These are phyloP conservation scores for Enteromius thamalakanensis DNA, from an alignment of 2,797 vertebrate genomes.

Conservation along the genomic window DNA sequence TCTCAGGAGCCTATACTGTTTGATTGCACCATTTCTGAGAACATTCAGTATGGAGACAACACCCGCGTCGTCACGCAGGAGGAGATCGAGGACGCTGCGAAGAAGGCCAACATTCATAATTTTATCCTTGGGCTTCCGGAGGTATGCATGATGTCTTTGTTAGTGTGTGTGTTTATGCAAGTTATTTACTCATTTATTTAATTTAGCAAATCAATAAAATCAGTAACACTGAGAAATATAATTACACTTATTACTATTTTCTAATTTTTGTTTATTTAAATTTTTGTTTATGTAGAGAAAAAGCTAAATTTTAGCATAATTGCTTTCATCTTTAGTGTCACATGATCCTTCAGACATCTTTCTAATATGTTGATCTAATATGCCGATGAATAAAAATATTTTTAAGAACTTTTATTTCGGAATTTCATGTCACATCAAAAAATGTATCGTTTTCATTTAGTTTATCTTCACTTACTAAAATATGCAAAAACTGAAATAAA, in stretches of 20 bases:
- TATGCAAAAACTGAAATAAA: not conserved
- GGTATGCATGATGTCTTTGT: conserved; percentile 62
- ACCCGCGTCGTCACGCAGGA: conserved; percentile 69
- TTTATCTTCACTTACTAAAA: not conserved
- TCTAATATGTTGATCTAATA: not conserved
- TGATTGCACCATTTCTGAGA: conserved; percentile 78
- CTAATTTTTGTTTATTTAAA: not conserved
- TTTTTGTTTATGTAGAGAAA: not conserved
- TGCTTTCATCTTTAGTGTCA: not conserved
- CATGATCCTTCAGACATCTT: not conserved
- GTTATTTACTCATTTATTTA: not conserved
- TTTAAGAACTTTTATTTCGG: no score
- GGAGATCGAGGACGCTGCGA: conserved; percentile 75
- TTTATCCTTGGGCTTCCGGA: conserved; percentile 77
- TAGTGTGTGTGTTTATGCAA: not conserved
- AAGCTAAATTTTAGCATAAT: not conserved
- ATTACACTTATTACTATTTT: not conserved
- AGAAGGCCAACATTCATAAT: conserved; percentile 76
- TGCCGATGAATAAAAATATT: not conserved
- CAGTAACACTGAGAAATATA: not conserved
- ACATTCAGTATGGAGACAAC: conserved; percentile 77
- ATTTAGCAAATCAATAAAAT: not conserved
- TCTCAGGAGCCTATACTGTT: conserved; percentile 81
- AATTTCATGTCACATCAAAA: no score
- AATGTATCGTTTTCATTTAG: not conserved